Evolutionary conservation across 2,888 invertebrate species (phyloP).

Genomic region (Sceliomorpha sp.): DNA sequence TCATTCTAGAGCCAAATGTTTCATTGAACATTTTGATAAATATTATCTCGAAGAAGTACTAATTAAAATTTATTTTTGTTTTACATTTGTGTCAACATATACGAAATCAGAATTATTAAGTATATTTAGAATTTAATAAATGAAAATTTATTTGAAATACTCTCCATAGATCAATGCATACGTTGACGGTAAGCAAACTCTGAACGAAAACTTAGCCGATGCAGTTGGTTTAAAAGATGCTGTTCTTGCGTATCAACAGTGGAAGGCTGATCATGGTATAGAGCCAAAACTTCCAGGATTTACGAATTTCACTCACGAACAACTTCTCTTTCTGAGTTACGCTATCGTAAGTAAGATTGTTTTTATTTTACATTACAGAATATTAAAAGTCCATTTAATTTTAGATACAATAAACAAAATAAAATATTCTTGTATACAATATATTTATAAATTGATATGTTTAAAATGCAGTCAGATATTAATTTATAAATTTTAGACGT

Average conservation of each 20-base stretch:
- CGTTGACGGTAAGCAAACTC: constrained; percentile 88
- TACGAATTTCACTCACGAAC: constrained; percentile 86
- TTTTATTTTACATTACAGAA: no score
- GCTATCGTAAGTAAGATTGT: constrained; percentile 88
- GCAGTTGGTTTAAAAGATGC: constrained; percentile 91
- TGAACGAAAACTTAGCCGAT: constrained; percentile 92
- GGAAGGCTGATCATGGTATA: constrained; percentile 82
- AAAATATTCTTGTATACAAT: no score
- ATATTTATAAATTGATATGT: no score
- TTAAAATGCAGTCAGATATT: no score
- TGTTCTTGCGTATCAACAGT: constrained; percentile 85
- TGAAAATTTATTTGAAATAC: background rate
- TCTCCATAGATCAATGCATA: constrained; percentile 75
- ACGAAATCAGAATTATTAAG: background rate
- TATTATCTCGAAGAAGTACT: constrained; percentile 85
- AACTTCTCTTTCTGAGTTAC: constrained; percentile 90
- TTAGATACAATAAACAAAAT: no score
- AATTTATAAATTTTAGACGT: constrained; percentile 86
- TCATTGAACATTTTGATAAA: constrained; percentile 90
- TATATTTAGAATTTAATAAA: background rate
- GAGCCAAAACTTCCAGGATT: constrained; percentile 88
- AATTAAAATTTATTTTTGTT: background rate
- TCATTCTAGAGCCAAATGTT: constrained; percentile 89
- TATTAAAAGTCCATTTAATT: no score
- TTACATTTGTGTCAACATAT: constrained; percentile 2